Evolutionary conservation across 2,888 invertebrate species (phyloP).

Genomic region (Drosophila meridiana): DNA sequence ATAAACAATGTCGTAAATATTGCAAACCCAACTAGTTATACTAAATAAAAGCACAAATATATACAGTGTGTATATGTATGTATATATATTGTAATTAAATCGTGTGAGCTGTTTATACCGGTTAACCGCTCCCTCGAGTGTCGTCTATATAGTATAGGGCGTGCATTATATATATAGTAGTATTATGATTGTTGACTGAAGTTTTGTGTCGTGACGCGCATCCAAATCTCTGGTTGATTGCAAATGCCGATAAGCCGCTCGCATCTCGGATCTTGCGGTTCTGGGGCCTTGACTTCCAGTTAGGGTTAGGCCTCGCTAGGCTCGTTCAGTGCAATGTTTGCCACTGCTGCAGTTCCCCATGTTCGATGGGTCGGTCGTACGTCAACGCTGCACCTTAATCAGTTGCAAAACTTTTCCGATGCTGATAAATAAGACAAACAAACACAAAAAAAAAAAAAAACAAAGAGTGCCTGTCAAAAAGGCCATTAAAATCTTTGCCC

Average conservation of each 20-base stretch:
- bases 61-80: background rate
- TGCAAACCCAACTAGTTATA: conserved; percentile 3
- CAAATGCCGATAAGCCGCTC: conserved; percentile 30
- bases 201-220: conserved; percentile 53
- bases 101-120: conserved; percentile 53
- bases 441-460: background rate
- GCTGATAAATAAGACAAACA: conserved; percentile 53
- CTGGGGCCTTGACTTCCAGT: conserved; percentile 47
- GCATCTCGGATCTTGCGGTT: conserved; percentile 24
- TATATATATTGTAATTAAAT: conserved; percentile 17
- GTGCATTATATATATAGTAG: conserved; percentile 1
- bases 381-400: conserved; percentile 43
- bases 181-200: conserved; percentile 40
- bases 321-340: conserved; percentile 23
- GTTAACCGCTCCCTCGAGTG: conserved; percentile 33
- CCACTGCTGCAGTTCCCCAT: conserved; percentile 16
- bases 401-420: conserved; percentile 53
- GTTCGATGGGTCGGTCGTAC: conserved; percentile 17
- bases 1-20: conserved; percentile 21
- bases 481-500: conserved; percentile 67
- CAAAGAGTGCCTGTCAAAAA: conserved; percentile 25
- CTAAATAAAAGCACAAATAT: conserved; percentile 1
- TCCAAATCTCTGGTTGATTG: conserved; percentile 35
- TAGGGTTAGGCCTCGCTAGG: conserved; percentile 28
- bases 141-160: background rate